phyloP scores from a whole-genome alignment of 2,888 invertebrate genomes.

The Endomychus coccineus region DNA sequence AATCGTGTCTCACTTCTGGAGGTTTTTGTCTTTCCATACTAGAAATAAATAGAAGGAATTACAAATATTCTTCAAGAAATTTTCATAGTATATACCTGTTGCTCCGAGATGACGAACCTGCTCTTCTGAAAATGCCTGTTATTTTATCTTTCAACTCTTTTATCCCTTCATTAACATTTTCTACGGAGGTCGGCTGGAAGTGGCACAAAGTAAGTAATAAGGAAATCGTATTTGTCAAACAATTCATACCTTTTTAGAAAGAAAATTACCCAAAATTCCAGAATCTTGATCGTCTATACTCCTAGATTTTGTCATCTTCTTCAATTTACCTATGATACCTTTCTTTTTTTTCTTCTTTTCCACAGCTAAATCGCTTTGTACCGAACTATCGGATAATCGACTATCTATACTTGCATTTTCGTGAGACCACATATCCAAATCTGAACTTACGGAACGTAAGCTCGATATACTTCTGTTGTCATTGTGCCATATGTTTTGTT shows the following conservation, averaged over 20 bases:
- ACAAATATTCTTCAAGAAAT: constrained; percentile 5
- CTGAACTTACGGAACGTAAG: constrained; percentile 68
- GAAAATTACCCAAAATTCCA: constrained; percentile 21
- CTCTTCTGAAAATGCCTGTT: constrained; percentile 75
- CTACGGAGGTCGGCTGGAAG: constrained; percentile 59
- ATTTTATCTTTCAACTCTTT: constrained; percentile 70
- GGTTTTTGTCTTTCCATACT: constrained; percentile 37
- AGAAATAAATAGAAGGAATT: constrained; percentile 10
- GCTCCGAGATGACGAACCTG: constrained; percentile 56
- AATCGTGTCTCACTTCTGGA: constrained; percentile 30
- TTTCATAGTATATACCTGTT: constrained; percentile 51
- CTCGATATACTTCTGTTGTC: constrained; percentile 74
- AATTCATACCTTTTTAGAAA: constrained; percentile 11
- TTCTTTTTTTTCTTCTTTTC: constrained; percentile 72
- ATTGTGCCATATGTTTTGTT: constrained; percentile 72
- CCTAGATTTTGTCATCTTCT: constrained; percentile 76
- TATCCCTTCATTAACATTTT: constrained; percentile 60
- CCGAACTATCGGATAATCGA: constrained; percentile 75
- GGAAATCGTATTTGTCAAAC: constrained; percentile 14
- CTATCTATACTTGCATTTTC: constrained; percentile 76
- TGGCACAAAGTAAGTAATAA: constrained; percentile 7
- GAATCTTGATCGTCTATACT: constrained; percentile 64
- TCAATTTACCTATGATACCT: constrained; percentile 75
- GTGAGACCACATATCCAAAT: constrained; percentile 48
- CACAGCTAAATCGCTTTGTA: constrained; percentile 69